phyloP scores from a whole-genome alignment of 2,113 vertebrate species.

The Epinephelus fuscoguttatus region DNA sequence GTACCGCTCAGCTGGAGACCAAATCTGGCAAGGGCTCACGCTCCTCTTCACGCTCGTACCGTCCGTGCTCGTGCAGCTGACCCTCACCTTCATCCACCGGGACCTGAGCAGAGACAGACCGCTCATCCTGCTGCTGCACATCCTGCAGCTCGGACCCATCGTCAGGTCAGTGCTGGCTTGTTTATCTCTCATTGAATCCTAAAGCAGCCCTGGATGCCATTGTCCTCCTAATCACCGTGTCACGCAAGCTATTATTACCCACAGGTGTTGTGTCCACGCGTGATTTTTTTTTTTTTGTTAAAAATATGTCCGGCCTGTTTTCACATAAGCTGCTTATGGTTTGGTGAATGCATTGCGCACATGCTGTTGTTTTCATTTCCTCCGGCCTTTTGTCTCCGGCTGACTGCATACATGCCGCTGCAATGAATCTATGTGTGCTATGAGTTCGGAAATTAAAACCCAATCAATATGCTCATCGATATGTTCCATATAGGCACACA shows the following conservation, averaged over 20 bases:
- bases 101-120: constrained; percentile 94
- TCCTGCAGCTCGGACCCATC: constrained; percentile 94
- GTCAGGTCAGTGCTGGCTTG: constrained; percentile 88
- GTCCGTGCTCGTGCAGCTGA: constrained; percentile 94
- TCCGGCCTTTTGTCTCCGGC: constrained; percentile 32
- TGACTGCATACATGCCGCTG: constrained; percentile 8
- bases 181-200: constrained; percentile 6
- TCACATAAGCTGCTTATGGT: constrained; percentile 37
- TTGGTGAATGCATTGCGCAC: constrained; percentile 38
- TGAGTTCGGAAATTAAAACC: constrained; percentile 9
- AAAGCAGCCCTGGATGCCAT: not conserved
- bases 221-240: not conserved
- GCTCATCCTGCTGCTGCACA: constrained; percentile 93
- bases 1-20: constrained; percentile 91
- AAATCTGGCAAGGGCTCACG: constrained; percentile 94
- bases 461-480: constrained; percentile 56
- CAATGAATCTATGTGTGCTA: constrained; percentile 5
- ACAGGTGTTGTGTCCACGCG: not conserved
- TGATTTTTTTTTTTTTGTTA: not conserved
- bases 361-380: constrained; percentile 58
- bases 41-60: constrained; percentile 94
- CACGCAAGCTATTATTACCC: not conserved
- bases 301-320: constrained; percentile 21
- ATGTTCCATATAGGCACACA: constrained; percentile 31
- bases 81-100: constrained; percentile 95